Base-by-base conservation (phyloP, 2,113 vertebrate species). In the Pungitius pungitius region DNA sequence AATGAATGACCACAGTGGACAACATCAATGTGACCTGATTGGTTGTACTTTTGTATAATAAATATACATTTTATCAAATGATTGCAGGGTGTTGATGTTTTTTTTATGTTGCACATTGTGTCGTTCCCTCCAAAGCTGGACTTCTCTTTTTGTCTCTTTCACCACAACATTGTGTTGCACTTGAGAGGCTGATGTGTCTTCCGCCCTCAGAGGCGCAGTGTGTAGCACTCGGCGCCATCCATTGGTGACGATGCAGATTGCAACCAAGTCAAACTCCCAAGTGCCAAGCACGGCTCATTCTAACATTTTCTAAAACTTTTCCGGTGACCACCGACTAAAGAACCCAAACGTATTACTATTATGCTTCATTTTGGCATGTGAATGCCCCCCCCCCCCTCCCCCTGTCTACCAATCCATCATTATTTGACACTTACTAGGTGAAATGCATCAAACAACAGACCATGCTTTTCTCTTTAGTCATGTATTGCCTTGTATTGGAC, bases 1-100 rank as follows among this genome's bases (percentile, higher is more conserved):
- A n/a, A 79, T 47, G 10, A 79, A 62, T 68, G 59, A 70, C 49
- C 69, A 20, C 30, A 49, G 39, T 22, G 70, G 73, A 35, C 47
- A 58, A 57, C 39, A 24, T 22, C 51, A 79, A 64, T 80, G 65
- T 79, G 55, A 87, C 69, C 55, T 15, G 17, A 43, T 43, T 74
- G 37, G 52, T 68, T 81, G 63, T 85, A 82, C 86, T 88, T 89
- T 88, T 89, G 81, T 89, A 40, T 76, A 85, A 88, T 87, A 90
- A 90, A 91, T 54, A 27, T 77, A 75, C 66, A 85, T 86, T 87
- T 80, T 64, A 45, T 72, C 30, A 67, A 42, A 82, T 55, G 42
- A 49, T n/a, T 27, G 8, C 33, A 8, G 27, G 8, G 55, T 55
- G 20, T 74, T 20, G 0, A 20, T 62, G 26, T 76, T 35, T 27